A percentile compares a stretch with the other conserved stretches of the same genome.
Conservation (phyloP, 2,797 vertebrate genomes). For the Danio aesculapii region DNA sequence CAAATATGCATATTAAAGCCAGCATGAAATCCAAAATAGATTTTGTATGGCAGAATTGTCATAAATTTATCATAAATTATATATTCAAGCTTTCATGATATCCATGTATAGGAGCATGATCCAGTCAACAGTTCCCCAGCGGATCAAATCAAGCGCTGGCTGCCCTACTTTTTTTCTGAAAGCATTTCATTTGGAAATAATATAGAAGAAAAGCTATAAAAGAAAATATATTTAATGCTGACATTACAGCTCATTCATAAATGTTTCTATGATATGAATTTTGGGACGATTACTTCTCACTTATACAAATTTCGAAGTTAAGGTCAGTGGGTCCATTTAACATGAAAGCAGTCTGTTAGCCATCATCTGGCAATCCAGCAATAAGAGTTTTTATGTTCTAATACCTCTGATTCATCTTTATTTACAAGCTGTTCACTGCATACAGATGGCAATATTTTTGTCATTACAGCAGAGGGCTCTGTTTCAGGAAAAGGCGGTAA, state of each 20-base stretch:
- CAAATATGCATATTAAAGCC: too few relatives aligned
- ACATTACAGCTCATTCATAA: background rate
- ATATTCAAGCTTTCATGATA: too few relatives aligned
- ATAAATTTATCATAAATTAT: too few relatives aligned
- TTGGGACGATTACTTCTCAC: background rate
- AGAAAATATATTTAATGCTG: too few relatives aligned
- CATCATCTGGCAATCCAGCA: slow-evolving; percentile 39
- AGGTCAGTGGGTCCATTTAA: slow-evolving; percentile 13
- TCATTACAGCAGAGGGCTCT: slow-evolving; percentile 67
- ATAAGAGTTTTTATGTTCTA: slow-evolving; percentile 44
- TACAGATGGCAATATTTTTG: slow-evolving; percentile 72
- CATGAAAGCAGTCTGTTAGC: slow-evolving; percentile 50
- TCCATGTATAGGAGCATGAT: too few relatives aligned
- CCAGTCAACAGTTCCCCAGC: too few relatives aligned
- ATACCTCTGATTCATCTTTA: slow-evolving; percentile 54
- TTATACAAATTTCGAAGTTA: slow-evolving; percentile 3
- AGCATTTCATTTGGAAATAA: too few relatives aligned
- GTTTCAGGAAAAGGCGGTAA: slow-evolving; percentile 62
- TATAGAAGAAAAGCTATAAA: too few relatives aligned
- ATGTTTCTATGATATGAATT: background rate
- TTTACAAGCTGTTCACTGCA: slow-evolving; percentile 74
- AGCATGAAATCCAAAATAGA: too few relatives aligned
- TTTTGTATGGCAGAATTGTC: too few relatives aligned
- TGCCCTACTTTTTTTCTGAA: too few relatives aligned
- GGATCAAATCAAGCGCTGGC: too few relatives aligned